Evolutionary conservation across 2,113 vertebrate genomes (phyloP).

Genomic region (Athene noctua): DNA sequence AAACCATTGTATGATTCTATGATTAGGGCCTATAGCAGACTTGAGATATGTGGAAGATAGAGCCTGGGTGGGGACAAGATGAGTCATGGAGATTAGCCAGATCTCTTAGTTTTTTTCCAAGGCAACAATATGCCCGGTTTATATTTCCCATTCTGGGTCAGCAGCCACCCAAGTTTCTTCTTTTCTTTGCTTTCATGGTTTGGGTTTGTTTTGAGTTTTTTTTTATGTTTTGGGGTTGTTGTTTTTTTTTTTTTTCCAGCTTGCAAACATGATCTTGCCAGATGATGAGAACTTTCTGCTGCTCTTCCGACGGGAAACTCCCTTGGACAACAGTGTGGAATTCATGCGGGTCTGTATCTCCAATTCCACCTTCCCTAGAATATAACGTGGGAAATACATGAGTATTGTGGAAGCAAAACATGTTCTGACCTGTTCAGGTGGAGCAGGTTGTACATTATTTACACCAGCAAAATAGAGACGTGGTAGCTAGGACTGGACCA

Average conservation of each 20-base stretch:
- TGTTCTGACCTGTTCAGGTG: not conserved
- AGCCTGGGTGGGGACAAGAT: not conserved
- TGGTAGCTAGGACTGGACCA: not conserved
- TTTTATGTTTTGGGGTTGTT: not conserved
- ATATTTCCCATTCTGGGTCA: not conserved
- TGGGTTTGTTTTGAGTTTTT: rapidly evolving
- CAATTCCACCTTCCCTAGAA: not conserved
- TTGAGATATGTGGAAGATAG: not conserved
- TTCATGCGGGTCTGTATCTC: conserved; percentile 86
- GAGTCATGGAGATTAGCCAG: not conserved
- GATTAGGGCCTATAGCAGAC: not conserved
- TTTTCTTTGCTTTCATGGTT: not conserved
- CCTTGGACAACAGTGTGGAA: conserved; percentile 93
- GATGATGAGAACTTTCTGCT: conserved; percentile 95
- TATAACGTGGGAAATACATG: not conserved
- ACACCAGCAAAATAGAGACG: not conserved
- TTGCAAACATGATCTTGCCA: conserved; percentile 89
- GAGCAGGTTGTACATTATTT: not conserved
- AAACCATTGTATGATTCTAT: not conserved
- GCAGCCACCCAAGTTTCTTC: not conserved
- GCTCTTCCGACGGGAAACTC: conserved; percentile 88
- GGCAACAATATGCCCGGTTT: not conserved
- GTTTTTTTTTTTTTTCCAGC: conserved; percentile 61
- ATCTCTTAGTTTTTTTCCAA: not conserved
- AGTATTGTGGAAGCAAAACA: not conserved